These are phyloP conservation scores for human (Homo sapiens) DNA, from an alignment of 2,113 vertebrate genomes.

Conservation along the genomic window DNA sequence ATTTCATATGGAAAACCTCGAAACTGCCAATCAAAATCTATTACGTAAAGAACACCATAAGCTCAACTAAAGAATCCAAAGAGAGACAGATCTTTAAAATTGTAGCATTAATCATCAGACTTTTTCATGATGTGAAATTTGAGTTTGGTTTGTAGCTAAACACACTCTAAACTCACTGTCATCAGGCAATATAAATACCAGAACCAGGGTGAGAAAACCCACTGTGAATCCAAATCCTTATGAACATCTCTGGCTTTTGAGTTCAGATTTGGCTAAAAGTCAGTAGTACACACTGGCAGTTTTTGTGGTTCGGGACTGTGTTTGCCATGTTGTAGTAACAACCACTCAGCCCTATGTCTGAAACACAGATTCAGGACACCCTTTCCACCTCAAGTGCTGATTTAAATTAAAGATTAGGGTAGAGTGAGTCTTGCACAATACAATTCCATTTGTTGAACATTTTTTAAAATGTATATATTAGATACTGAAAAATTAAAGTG, in stretches of 20 bases:
- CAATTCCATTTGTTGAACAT: constrained; percentile 68
- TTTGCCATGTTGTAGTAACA: constrained; percentile 49
- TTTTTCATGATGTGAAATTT: background rate
- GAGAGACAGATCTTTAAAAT: background rate
- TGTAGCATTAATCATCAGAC: background rate
- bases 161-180: constrained; percentile 12
- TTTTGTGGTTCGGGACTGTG: constrained; percentile 15
- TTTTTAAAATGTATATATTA: constrained; percentile 78
- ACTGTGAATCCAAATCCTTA: constrained; percentile 57
- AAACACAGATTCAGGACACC: constrained; percentile 69
- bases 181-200: constrained; percentile 13
- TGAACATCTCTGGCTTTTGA: background rate
- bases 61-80: constrained; percentile 7
- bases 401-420: constrained; percentile 74
- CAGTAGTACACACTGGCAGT: background rate
- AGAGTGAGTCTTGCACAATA: constrained; percentile 79
- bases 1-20: constrained; percentile 33
- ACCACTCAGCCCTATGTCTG: constrained; percentile 58
- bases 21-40: constrained; percentile 69
- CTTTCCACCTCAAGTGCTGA: constrained; percentile 77
- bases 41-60: background rate
- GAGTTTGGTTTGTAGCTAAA: constrained; percentile 18
- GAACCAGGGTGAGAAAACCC: constrained; percentile 60
- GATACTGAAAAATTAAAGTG: constrained; percentile 70
- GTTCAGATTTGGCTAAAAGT: constrained; percentile 13